phyloP scores from a whole-genome alignment of 2,797 vertebrate species.

The Agapornis canus region DNA sequence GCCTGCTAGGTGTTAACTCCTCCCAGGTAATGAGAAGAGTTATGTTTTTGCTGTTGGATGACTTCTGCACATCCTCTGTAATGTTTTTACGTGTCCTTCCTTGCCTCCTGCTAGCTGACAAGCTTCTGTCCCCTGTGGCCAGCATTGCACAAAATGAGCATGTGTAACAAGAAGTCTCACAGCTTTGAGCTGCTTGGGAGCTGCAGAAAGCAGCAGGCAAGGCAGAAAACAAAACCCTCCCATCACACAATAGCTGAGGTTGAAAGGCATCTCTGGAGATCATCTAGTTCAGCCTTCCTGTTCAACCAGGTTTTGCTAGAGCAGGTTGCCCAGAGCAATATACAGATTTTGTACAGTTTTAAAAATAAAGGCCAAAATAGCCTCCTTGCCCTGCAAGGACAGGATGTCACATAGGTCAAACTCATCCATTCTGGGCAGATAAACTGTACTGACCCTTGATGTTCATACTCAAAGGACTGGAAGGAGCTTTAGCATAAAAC shows the following conservation, averaged over 20 bases:
- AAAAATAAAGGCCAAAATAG: background rate
- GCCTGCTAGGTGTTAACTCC: background rate
- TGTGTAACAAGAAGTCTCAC: background rate
- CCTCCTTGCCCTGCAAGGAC: background rate
- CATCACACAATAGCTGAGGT: background rate
- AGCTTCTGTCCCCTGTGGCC: background rate
- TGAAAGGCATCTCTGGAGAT: background rate
- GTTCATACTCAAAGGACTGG: background rate
- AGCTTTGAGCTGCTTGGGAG: background rate
- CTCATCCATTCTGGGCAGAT: background rate
- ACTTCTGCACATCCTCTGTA: background rate
- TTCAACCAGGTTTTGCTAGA: background rate
- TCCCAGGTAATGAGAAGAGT: background rate
- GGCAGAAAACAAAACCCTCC: background rate
- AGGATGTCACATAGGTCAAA: background rate
- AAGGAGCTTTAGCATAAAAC: background rate
- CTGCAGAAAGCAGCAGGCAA: background rate
- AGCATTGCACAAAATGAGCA: background rate
- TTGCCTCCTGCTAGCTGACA: background rate
- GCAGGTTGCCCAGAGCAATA: background rate
- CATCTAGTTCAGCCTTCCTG: background rate
- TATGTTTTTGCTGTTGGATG: background rate
- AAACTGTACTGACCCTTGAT: background rate
- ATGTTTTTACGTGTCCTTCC: background rate
- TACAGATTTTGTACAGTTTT: background rate